Base-by-base conservation (phyloP, 2,888 invertebrate species). In the Drosophila mercatorum region DNA sequence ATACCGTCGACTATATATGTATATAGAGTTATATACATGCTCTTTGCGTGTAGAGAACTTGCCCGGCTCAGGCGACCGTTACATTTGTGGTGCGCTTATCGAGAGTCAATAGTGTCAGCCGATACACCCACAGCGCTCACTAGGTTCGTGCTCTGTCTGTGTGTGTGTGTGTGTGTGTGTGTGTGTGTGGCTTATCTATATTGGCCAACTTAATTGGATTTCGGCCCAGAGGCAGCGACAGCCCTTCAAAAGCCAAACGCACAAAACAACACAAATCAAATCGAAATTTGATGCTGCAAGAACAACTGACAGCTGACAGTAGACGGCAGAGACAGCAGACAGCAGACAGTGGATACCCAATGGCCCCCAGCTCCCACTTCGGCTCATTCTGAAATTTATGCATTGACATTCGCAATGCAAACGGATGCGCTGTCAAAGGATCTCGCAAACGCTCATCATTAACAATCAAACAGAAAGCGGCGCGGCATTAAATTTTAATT, bases 151-250 rank as follows among this genome's bases (percentile, higher is more conserved):
- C 31, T 31, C 7, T 7, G 2, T 41, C 10, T 17, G 43, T 1
- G 10, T 6, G 5, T 4, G 68, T 64, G 51, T 61, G 43, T 36
- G 38, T n/a, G n/a, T n/a, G n/a, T n/a, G n/a, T n/a, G 31, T 1
- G 6, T 74, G 68, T 64, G 51, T 61, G 43, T 36, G 38, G 61
- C 22, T 34, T 34, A 70, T 75, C 65, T 60, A 36, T 61, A 62
- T 62, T 62, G 70, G 70, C 72, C 78, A 72, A 71, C 38, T 77
- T 81, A 80, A 86, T 88, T 83, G 89, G 67, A 75, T 83, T 88
- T 70, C 44, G 71, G 11, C 52, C 34, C 47, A 60, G 53, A 10
- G 55, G 28, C 28, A 43, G 44, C 49, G 59, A 43, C 31, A 38
- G 14, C 31, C 59, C 22, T 22, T 22, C 49, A 53, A 26, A 10